A percentile compares a stretch with the other conserved stretches of the same genome.
phyloP scores from a whole-genome alignment of 92 coral and sea anemone genomes.

The Epizoanthus stellaris region DNA sequence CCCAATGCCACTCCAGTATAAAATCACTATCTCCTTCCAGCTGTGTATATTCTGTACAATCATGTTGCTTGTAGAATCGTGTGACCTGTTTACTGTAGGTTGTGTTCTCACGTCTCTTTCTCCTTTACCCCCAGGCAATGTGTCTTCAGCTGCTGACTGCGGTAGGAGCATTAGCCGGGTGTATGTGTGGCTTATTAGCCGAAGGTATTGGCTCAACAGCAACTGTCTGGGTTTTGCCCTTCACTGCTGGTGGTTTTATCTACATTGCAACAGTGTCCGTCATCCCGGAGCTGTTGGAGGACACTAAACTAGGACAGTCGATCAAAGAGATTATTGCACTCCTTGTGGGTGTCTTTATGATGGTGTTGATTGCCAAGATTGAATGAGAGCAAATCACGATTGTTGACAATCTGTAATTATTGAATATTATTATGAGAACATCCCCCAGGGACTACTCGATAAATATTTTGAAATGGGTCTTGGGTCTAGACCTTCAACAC shows the following conservation, averaged over 20 bases:
- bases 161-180: conserved; percentile 96
- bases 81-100: neutral
- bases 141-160: conserved; percentile 94
- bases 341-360: conserved; percentile 93
- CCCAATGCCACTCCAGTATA: too few species aligned
- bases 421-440: neutral
- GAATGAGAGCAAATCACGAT: conserved; percentile 53
- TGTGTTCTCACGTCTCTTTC: neutral
- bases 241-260: conserved; percentile 98
- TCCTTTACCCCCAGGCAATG: conserved; percentile 77
- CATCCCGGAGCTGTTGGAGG: conserved; percentile 90
- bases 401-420: neutral
- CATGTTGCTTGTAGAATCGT: too few species aligned
- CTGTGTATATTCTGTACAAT: too few species aligned
- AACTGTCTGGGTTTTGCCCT: conserved; percentile 96
- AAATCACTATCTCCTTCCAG: too few species aligned
- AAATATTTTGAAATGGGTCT: too few species aligned
- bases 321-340: conserved; percentile 91
- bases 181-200: conserved; percentile 92
- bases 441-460: neutral
- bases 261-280: conserved; percentile 98
- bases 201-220: conserved; percentile 93
- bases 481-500: too few species aligned
- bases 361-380: conserved; percentile 92
- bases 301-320: conserved; percentile 93